phyloP scores from a whole-genome alignment of 1,140 invertebrate genomes.

The Leptopilina boulardi region DNA sequence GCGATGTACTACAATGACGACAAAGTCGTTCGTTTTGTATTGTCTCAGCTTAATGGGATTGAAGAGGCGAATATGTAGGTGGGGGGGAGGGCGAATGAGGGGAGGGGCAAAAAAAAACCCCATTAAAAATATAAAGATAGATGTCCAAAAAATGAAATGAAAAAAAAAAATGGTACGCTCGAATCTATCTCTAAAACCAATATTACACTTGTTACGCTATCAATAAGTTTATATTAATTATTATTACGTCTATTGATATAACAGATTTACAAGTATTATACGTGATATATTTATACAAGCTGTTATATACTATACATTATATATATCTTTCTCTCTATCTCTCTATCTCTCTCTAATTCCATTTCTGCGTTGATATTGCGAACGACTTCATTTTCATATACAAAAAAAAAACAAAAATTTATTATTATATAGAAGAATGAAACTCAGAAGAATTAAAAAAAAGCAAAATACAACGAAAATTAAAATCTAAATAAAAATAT shows the following conservation, averaged over 20 bases:
- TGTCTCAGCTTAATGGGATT: neutral
- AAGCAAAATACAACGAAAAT: slow-evolving; percentile 2
- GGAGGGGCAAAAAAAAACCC: neutral
- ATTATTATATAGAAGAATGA: neutral
- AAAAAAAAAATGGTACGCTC: slow-evolving; percentile 62
- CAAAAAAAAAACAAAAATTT: too few species aligned
- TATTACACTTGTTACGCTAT: slow-evolving; percentile 72
- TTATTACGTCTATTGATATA: slow-evolving; percentile 63
- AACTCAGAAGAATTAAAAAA: slow-evolving; percentile 3
- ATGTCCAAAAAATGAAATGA: neutral
- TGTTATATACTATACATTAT: slow-evolving; percentile 66
- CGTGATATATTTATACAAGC: slow-evolving; percentile 73
- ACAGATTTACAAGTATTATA: slow-evolving; percentile 68
- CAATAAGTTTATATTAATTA: slow-evolving; percentile 73
- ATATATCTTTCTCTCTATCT: too few species aligned
- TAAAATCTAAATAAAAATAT: neutral
- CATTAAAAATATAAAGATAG: neutral
- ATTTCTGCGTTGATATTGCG: slow-evolving; percentile 63
- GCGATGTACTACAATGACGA: neutral
- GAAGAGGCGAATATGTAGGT: too few species aligned
- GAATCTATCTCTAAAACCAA: slow-evolving; percentile 70
- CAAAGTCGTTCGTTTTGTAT: neutral
- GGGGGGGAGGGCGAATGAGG: too few species aligned
- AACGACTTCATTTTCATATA: slow-evolving; percentile 47
- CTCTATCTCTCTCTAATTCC: slow-evolving; percentile 61